A percentile compares a stretch with the other conserved stretches of the same genome.
These are phyloP conservation scores for Entomyzon cyanotis DNA, from an alignment of 2,113 vertebrate species.

Conservation along the genomic window DNA sequence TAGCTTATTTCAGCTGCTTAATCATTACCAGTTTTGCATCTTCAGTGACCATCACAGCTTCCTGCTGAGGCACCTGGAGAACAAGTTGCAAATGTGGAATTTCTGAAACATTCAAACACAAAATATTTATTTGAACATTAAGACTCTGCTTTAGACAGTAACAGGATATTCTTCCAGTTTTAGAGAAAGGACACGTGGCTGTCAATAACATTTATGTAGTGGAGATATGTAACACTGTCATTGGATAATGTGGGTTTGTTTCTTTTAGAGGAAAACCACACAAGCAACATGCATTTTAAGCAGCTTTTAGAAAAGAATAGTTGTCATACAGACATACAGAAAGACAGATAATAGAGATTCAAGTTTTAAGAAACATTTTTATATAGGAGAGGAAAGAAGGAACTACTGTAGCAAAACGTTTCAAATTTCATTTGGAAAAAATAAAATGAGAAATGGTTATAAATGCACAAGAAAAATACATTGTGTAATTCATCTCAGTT, in stretches of 20 bases:
- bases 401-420: background rate
- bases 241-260: background rate
- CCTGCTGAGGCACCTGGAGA: conserved; percentile 19
- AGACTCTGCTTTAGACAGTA: background rate
- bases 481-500: background rate
- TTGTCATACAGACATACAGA: background rate
- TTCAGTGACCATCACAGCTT: background rate
- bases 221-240: background rate
- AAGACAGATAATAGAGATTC: background rate
- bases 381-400: background rate
- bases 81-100: background rate
- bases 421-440: background rate
- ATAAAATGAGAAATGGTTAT: background rate
- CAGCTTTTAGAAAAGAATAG: background rate
- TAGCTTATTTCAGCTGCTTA: background rate
- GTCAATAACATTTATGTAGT: background rate
- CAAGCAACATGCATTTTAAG: background rate
- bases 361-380: background rate
- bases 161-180: background rate
- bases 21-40: conserved; percentile 41
- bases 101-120: conserved; percentile 66
- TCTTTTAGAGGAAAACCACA: background rate
- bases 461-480: background rate
- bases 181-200: background rate
- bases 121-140: background rate